Evolutionary conservation across 2,113 vertebrate species (phyloP), one percentile per base, ranked within the genome.

Genomic region (Chaetodon auriga): DNA sequence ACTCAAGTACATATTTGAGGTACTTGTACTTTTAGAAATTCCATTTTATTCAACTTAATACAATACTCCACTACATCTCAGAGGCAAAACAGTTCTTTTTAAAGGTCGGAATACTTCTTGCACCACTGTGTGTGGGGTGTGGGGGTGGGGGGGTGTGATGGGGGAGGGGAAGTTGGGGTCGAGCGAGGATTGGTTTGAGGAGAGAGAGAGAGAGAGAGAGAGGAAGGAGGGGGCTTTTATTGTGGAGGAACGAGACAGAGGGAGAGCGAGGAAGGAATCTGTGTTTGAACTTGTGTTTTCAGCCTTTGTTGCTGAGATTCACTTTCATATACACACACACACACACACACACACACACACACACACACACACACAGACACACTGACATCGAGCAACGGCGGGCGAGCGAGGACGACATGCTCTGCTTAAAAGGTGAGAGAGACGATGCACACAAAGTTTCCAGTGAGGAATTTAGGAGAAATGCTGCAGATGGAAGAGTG

Each of bases 341-440:
- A 46, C 45, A 46, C 45, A 46, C 9, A 46, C 58, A 61, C 45
- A 70, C 25, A 66, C 68, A 30, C 41, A 46, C 45, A 46, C 45
- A 46, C 9, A n/a, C 21, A 49, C 46, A 49, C 2, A 49, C 4
- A 46, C n/a, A n/a, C n/a, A n/a, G 5, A 45, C 43, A 45, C 43
- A 45, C 6, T 9, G n/a, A 60, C 30, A 7, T 4, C 0, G 38
- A 58, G 38, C 18, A 15, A 58, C 25, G 3, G 18, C 0, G 57
- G 78, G 58, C 14, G 68, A 84, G 68, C 15, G 53, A 85, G 71
- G 82, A 71, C 64, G 36, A 75, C 81, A 90, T 92, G 90, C 81
- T 76, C 61, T 90, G 87, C 69, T 64, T 86, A 2, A 87, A 84
- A 88, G 90, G 90, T 92, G 80, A 90, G 3, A 23, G 72, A 23